Percentiles rank a stretch among this genome's conserved stretches.
These are phyloP conservation scores for Mesocricetus auratus DNA, from an alignment of 2,113 vertebrate species.

Conservation along the genomic window DNA sequence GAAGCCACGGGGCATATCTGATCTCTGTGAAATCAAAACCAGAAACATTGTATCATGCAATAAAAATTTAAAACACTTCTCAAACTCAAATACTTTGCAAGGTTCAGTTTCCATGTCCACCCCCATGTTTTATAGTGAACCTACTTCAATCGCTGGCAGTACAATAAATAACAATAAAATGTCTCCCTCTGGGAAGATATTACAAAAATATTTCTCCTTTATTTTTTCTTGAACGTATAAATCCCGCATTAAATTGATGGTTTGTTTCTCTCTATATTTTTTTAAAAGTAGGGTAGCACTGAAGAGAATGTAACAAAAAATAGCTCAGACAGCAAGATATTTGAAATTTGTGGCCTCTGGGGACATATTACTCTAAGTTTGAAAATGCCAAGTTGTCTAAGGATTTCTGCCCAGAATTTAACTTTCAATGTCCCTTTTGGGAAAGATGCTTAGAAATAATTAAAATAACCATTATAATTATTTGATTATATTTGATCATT, in stretches of 20 bases:
- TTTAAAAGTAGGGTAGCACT: background rate
- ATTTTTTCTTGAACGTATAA: conserved; percentile 39
- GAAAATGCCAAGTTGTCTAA: background rate
- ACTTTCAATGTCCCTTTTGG: background rate
- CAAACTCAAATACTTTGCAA: conserved; percentile 36
- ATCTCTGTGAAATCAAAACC: background rate
- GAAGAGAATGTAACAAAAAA: conserved; percentile 43
- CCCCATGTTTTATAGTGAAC: conserved; percentile 46
- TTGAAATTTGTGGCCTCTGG: conserved; percentile 38
- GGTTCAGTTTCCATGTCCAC: background rate
- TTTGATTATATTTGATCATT: background rate
- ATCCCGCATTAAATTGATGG: conserved; percentile 33
- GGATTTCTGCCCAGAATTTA: conserved; percentile 7
- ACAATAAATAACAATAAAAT: conserved; percentile 67
- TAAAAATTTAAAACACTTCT: conserved; percentile 57
- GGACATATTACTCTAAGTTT: conserved; percentile 2
- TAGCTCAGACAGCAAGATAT: background rate
- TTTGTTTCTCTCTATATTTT: background rate
- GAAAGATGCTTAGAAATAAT: background rate
- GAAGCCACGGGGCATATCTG: background rate
- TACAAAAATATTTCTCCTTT: conserved; percentile 56
- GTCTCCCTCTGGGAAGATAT: conserved; percentile 13
- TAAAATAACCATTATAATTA: background rate
- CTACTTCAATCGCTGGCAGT: background rate
- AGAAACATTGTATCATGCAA: conserved; percentile 47